These are phyloP conservation scores for Neolamprologus falcicula DNA, from an alignment of 2,113 vertebrate species.

Conservation along the genomic window DNA sequence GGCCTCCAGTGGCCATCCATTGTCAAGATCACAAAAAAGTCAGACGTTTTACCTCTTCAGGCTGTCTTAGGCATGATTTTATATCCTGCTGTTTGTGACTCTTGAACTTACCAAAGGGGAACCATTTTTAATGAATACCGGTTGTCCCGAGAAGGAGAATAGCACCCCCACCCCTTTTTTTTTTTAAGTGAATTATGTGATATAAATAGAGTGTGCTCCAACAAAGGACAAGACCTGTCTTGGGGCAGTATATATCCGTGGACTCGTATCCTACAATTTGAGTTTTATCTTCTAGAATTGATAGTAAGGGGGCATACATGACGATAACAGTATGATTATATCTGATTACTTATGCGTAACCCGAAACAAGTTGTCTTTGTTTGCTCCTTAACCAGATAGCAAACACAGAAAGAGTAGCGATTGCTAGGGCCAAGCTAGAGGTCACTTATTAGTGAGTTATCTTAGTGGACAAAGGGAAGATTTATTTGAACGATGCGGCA, in stretches of 20 bases:
- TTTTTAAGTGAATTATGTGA: background rate
- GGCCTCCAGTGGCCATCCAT: slow-evolving; percentile 7
- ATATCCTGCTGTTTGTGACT: slow-evolving; percentile 28
- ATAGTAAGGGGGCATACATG: background rate
- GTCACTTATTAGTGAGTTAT: background rate
- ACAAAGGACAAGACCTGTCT: background rate
- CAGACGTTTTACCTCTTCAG: background rate
- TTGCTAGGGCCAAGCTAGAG: background rate
- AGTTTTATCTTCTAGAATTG: background rate
- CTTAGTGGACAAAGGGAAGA: background rate
- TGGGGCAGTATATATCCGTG: background rate
- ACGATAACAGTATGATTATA: background rate
- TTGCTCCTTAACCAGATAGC: background rate
- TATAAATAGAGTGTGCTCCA: background rate
- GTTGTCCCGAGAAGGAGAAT: background rate
- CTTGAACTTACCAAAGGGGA: slow-evolving; percentile 13
- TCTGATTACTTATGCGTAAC: background rate
- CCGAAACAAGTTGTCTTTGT: background rate
- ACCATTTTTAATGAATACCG: slow-evolving; percentile 24
- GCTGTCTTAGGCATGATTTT: slow-evolving; percentile 21
- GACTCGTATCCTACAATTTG: background rate
- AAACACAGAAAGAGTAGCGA: background rate
- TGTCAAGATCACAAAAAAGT: slow-evolving; percentile 38
- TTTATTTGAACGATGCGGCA: slow-evolving; percentile 3
- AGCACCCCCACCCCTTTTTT: background rate